Evolutionary conservation across 92 coral and sea anemone genomes (phyloP).

Genomic region (Epizoanthus scotinus): DNA sequence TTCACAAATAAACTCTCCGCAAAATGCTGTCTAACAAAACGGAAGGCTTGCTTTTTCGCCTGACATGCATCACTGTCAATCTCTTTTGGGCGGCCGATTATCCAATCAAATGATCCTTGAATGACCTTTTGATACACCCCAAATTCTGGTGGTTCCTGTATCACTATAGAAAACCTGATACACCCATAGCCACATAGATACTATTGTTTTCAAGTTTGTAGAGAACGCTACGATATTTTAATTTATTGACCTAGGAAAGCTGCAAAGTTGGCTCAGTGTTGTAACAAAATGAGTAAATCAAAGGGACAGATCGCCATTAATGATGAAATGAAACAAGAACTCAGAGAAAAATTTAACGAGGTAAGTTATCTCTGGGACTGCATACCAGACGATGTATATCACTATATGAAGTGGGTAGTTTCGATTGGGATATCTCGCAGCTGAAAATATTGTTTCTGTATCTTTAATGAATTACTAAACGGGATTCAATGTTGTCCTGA

Average conservation of each 20-base stretch:
- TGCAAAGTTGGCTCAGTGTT: background rate
- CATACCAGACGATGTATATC: background rate
- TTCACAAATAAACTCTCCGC: background rate
- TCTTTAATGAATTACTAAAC: background rate
- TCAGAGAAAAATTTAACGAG: conserved; percentile 29
- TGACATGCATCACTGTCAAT: conserved; percentile 13
- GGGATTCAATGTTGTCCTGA: background rate
- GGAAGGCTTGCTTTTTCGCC: background rate
- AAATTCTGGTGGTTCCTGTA: conserved; percentile 20
- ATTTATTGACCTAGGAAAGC: background rate
- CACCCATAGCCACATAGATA: conserved; percentile 11
- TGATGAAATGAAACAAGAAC: conserved; percentile 38
- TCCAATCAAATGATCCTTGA: conserved; percentile 25
- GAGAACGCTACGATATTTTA: background rate
- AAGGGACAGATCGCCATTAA: conserved; percentile 37
- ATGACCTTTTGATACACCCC: conserved; percentile 26
- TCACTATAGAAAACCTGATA: background rate
- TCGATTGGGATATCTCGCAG: background rate
- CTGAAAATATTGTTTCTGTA: background rate
- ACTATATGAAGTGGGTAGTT: background rate
- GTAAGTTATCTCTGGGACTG: conserved; percentile 13
- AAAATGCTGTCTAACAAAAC: background rate
- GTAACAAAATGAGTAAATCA: conserved; percentile 7
- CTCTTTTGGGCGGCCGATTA: background rate
- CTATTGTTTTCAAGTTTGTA: conserved; percentile 19